Conservation (phyloP, 1,140 invertebrate genomes). For the Pseudomyrmex gracilis region DNA sequence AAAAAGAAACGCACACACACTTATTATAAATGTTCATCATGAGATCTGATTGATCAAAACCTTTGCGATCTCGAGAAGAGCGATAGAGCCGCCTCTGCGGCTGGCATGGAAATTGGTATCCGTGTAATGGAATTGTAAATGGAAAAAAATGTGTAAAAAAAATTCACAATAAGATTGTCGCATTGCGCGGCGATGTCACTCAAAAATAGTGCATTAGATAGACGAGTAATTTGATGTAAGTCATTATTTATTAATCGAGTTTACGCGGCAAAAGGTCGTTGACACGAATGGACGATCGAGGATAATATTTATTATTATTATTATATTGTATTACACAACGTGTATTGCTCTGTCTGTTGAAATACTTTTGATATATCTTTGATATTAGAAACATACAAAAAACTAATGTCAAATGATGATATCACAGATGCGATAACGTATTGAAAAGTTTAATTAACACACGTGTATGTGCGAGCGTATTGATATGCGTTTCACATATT, state of each 20-base stretch:
- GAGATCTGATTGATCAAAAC: too few relatives aligned
- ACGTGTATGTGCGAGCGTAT: background rate
- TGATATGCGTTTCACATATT: background rate
- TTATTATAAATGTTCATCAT: constrained; percentile 8
- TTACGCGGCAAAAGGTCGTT: constrained; percentile 56
- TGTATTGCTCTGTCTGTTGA: background rate
- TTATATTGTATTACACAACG: background rate
- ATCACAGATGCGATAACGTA: background rate
- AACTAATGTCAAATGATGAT: background rate
- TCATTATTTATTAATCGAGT: constrained; percentile 75
- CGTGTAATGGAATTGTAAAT: constrained; percentile 2
- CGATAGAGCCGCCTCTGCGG: background rate
- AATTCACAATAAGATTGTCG: constrained; percentile 26
- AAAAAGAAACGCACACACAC: background rate
- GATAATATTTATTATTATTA: constrained; percentile 9
- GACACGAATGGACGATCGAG: constrained; percentile 64
- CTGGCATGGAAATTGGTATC: background rate
- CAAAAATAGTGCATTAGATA: constrained; percentile 69
- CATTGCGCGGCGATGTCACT: constrained; percentile 22
- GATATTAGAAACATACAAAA: background rate
- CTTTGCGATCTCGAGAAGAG: too few relatives aligned
- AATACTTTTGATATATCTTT: too few relatives aligned
- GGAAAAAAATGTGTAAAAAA: background rate
- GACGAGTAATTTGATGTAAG: constrained; percentile 75
- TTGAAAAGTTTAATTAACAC: background rate